Conservation (phyloP, 2,888 invertebrate species). For the Nomada ferruginata region DNA sequence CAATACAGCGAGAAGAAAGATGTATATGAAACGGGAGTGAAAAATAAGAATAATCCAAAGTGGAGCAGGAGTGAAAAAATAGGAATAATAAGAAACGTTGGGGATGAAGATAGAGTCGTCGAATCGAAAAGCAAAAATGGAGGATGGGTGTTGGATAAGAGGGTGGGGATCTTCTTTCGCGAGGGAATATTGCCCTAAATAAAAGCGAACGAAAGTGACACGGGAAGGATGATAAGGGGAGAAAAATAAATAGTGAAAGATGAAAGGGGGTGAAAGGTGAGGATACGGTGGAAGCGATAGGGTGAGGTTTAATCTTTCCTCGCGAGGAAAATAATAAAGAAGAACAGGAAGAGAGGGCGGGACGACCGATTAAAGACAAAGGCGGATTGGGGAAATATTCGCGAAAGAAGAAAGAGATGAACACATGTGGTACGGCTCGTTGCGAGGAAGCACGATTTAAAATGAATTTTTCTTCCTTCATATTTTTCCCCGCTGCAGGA, state of each 20-base stretch:
- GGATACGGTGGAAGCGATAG: constrained; percentile 40
- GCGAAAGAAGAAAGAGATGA: background rate
- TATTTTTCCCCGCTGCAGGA: too few species aligned
- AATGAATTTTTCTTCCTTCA: constrained; percentile 1
- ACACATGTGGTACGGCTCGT: background rate
- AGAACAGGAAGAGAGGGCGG: constrained; percentile 3
- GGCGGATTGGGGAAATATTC: constrained; percentile 12
- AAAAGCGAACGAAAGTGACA: constrained; percentile 38
- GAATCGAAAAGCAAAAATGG: background rate
- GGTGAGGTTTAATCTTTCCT: constrained; percentile 53
- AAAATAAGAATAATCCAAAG: background rate
- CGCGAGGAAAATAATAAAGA: constrained; percentile 48
- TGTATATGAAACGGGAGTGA: too few species aligned
- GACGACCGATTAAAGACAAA: background rate
- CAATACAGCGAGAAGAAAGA: too few species aligned
- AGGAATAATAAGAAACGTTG: too few species aligned
- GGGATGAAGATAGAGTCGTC: background rate
- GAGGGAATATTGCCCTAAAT: constrained; percentile 44
- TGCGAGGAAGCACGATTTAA: background rate
- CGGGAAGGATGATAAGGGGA: constrained; percentile 50
- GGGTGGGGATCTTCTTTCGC: background rate
- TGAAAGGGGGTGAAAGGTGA: constrained; percentile 53
- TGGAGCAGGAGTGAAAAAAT: background rate
- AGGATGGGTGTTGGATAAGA: too few species aligned
- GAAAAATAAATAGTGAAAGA: constrained; percentile 53